Evolutionary conservation across 2,797 vertebrate genomes (phyloP), one percentile per base, ranked within the genome.

Genomic region (Sebastiscus tertius): DNA sequence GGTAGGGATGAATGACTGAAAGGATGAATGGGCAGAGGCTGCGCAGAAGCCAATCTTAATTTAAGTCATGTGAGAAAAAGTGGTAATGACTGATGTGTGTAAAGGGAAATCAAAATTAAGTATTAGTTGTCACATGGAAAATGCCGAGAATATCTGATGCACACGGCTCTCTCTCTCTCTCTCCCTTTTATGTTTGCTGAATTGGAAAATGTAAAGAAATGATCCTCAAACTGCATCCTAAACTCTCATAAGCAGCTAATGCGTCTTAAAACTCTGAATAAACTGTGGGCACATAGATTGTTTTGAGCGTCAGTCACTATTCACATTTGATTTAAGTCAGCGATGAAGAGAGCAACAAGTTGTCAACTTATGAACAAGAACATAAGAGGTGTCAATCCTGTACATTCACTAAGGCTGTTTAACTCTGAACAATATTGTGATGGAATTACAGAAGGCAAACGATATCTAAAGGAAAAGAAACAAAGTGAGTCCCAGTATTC

Each of bases 351-450:
- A 82, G 71, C 67, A 96, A 96, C 94, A 96, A 94, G 96, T 66
- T 69, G 61, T 96, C 96, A 90, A 94, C 96, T 96, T 97, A 96
- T 95, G 96, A 89, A 92, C 94, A 95, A 90, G 93, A 87, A 93
- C 93, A 91, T 93, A 91, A 96, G 95, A 96, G 96, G 95, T 96
- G 95, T 96, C 93, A 89, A 89, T 95, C 94, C 95, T 96, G 94
- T 96, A 97, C 96, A 97, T 97, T 97, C 97, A 97, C 96, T 95
- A 97, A 98, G 96, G 96, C 96, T 94, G 93, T 96, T 95, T 94
- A 94, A 95, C 80, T 77, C 94, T 68, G 93, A 91, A 72, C 70
- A 69, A 80, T 87, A 84, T 93, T 94, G 74, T 73, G 63, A 75
- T 80, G 64, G 87, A 94, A 94, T 95, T 82, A 94, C 95, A 95